Percentiles rank a stretch among this genome's conserved stretches.
Evolutionary conservation across 1,140 invertebrate genomes (phyloP).

Genomic region (Drosophila navojoa): DNA sequence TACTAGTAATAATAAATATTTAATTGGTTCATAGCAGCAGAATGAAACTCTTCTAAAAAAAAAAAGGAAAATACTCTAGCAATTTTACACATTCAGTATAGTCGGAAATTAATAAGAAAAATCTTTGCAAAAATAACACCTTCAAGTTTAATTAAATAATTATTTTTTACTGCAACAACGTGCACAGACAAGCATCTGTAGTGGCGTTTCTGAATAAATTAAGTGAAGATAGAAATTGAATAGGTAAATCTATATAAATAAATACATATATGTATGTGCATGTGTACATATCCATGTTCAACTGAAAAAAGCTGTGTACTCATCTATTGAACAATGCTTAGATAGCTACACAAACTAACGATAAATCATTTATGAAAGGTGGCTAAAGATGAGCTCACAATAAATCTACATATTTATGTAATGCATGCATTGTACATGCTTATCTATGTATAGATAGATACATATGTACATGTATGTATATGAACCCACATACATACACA

Average conservation of each 20-base stretch:
- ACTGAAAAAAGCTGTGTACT: not conserved
- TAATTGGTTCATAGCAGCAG: no score
- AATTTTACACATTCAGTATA: not conserved
- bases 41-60: no score
- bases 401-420: constrained; percentile 39
- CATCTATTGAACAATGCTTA: constrained; percentile 4
- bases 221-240: not conserved
- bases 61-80: no score
- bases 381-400: constrained; percentile 21
- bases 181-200: not conserved
- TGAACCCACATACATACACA: not conserved
- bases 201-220: constrained; percentile 16
- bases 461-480: not conserved
- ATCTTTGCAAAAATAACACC: not conserved
- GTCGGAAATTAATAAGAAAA: not conserved
- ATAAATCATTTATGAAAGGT: constrained; percentile 11
- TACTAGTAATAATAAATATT: no score
- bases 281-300: not conserved
- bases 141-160: not conserved
- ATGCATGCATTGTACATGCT: not conserved
- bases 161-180: not conserved
- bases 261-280: not conserved
- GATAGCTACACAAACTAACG: not conserved
- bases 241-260: not conserved
- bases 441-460: constrained; percentile 15